Evolutionary conservation across 2,797 vertebrate species (phyloP), one percentile per base, ranked within the genome.

Genomic region (Acanthopagrus latus): DNA sequence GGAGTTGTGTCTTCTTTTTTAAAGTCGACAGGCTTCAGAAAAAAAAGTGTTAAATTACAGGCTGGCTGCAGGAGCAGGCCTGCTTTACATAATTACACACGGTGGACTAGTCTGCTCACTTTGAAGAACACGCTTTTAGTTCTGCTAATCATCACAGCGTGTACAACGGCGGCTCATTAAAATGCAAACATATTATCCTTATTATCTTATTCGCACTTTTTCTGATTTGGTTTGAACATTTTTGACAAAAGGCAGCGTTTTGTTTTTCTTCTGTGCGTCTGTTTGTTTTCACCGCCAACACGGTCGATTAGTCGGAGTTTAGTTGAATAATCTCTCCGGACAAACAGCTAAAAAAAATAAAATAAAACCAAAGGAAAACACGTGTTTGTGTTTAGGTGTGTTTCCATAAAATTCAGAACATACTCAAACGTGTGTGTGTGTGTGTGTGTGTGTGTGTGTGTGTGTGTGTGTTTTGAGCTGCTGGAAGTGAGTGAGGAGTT

Each of bases 131-230:
- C 88, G 86, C 84, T 91, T 93, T 91, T 88, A 83, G 79, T 85
- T 83, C 41, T 85, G 38, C 83, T 84, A 18, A 83, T 89, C 86
- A 74, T 70, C 86, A 6, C 69, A 90, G 75, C 68, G 0, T 21
- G 65, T 50, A n/a, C 78, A 69, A 76, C 81, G 85, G 71, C 80
- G 18, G 76, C 82, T 86, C 75, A 87, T 86, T 90, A 76, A 87
- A 87, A 79, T 46, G 66, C 64, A 56, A 71, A 76, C 72, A 87
- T 87, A 91, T 90, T 91, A 84, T 91, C 72, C 65, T 60, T 92
- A 90, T 93, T 92, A 88, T 82, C 64, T 92, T 92, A 92, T 92
- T 93, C 84, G 69, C 80, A 50, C 9, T 90, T 90, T 86, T 51
- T 9, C 0, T 27, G 0, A 20, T 87, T 74, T 46, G 1, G 29